Percentiles rank a stretch among this genome's conserved stretches.
These are phyloP conservation scores for Melanotaenia maccullochi DNA, from an alignment of 2,797 vertebrate species.

Conservation along the genomic window DNA sequence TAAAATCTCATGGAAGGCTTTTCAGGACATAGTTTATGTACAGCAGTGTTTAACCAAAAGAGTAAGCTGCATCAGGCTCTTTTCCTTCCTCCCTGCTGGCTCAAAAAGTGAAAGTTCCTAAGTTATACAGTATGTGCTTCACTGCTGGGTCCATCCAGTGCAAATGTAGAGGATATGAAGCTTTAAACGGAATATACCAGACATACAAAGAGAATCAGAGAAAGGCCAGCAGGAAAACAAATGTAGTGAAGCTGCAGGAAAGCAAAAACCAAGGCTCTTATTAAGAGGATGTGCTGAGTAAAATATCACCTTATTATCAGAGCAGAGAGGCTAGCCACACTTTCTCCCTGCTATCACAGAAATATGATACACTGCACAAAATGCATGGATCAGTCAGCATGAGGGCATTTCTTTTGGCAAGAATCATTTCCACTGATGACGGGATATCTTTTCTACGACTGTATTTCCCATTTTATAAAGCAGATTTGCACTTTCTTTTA, in stretches of 20 bases:
- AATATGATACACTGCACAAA: constrained; percentile 47
- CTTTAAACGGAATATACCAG: constrained; percentile 36
- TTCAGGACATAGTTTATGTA: neutral
- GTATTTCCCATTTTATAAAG: neutral
- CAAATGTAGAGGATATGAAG: constrained; percentile 23
- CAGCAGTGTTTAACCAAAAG: constrained; percentile 15
- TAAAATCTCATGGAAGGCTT: neutral
- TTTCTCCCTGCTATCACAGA: constrained; percentile 34
- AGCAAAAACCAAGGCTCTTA: constrained; percentile 49
- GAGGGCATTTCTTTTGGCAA: constrained; percentile 25
- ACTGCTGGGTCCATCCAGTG: constrained; percentile 24
- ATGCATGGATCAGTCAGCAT: constrained; percentile 35
- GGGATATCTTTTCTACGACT: neutral
- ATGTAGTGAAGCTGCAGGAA: constrained; percentile 27
- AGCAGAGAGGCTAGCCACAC: constrained; percentile 50
- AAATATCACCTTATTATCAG: constrained; percentile 71
- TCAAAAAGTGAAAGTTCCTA: constrained; percentile 23
- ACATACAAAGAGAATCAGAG: constrained; percentile 24
- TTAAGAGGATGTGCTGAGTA: constrained; percentile 49
- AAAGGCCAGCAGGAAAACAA: constrained; percentile 42
- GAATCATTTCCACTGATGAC: constrained; percentile 16
- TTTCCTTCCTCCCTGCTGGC: neutral
- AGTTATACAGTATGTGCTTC: constrained; percentile 12
- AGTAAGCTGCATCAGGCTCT: neutral
- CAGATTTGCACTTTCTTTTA: neutral